Evolutionary conservation across 2,888 invertebrate genomes (phyloP).

Genomic region (Xestia xanthographa): DNA sequence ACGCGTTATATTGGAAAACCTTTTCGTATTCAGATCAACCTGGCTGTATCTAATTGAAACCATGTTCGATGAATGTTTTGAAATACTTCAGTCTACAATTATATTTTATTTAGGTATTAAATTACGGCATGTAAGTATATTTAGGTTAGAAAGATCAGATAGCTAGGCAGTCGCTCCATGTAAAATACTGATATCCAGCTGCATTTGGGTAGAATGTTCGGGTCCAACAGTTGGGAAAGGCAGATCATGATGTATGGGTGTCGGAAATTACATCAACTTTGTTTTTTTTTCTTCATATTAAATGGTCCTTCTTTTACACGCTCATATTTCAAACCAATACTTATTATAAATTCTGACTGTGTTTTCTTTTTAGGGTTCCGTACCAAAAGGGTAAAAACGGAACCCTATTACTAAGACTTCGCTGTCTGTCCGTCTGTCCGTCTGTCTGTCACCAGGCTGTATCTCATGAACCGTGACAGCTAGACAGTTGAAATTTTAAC

Average conservation of each 20-base stretch:
- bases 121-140: not conserved
- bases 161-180: not conserved
- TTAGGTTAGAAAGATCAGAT: not conserved
- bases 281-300: not conserved
- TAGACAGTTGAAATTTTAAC: too few relatives aligned
- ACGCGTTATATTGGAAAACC: conserved; percentile 15
- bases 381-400: too few relatives aligned
- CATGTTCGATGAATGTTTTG: conserved; percentile 28
- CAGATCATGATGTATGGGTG: not conserved
- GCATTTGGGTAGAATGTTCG: not conserved
- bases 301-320: not conserved
- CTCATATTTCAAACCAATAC: not conserved
- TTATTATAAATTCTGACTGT: conserved; percentile 6
- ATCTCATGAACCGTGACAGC: too few relatives aligned
- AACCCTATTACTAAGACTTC: too few relatives aligned
- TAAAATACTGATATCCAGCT: not conserved
- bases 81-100: conserved; percentile 12
- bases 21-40: conserved; percentile 12
- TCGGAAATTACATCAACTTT: not conserved
- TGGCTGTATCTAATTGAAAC: conserved; percentile 33
- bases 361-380: too few relatives aligned
- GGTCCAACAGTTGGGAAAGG: not conserved
- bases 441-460: too few relatives aligned
- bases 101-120: not conserved
- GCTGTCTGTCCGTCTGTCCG: too few relatives aligned